Percentiles rank a stretch among this genome's conserved stretches.
phyloP scores from a whole-genome alignment of 2,797 vertebrate species.

The Kryptolebias ocellatus region DNA sequence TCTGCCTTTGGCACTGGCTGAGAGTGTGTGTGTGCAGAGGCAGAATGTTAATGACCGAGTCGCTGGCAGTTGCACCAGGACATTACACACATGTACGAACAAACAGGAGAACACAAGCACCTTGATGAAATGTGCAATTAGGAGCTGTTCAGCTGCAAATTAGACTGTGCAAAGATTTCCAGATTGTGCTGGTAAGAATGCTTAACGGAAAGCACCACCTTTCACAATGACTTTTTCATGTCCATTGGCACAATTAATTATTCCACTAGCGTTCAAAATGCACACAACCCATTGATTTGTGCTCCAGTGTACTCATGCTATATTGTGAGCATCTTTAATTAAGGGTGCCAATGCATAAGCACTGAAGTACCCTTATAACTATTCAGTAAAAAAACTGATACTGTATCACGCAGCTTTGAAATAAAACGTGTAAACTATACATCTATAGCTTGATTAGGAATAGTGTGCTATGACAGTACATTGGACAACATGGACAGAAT shows the following conservation, averaged over 20 bases:
- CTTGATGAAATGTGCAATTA: slow-evolving; percentile 71
- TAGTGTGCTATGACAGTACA: too few species aligned
- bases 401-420: too few species aligned
- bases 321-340: background rate
- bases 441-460: too few species aligned
- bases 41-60: slow-evolving; percentile 63
- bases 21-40: slow-evolving; percentile 41
- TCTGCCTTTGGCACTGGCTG: slow-evolving; percentile 37
- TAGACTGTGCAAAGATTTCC: slow-evolving; percentile 52
- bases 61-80: slow-evolving; percentile 59
- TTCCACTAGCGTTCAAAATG: background rate
- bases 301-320: background rate
- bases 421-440: too few species aligned
- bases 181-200: slow-evolving; percentile 50
- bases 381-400: too few species aligned
- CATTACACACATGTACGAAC: slow-evolving; percentile 59
- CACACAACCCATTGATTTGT: slow-evolving; percentile 30
- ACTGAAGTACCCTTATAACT: too few species aligned
- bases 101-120: slow-evolving; percentile 49
- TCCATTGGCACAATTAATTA: slow-evolving; percentile 18
- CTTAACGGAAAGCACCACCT: slow-evolving; percentile 35
- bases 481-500: too few species aligned
- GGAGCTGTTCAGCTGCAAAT: slow-evolving; percentile 69
- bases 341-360: too few species aligned
- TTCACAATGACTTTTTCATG: slow-evolving; percentile 24